Evolutionary conservation across 2,797 vertebrate species (phyloP).

Genomic region (Strix occidentalis): DNA sequence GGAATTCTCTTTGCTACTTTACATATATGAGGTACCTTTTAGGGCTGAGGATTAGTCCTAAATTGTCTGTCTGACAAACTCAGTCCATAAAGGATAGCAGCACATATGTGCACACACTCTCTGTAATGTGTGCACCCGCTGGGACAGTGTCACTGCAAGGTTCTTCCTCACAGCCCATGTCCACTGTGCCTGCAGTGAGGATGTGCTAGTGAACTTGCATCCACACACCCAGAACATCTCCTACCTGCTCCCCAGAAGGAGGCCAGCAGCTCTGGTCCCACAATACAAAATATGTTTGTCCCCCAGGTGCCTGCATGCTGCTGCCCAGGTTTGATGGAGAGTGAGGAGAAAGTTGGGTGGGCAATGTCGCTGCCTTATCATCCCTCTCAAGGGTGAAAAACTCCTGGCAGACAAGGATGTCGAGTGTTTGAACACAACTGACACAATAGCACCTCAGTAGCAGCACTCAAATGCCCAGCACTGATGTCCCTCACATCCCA

Average conservation of each 20-base stretch:
- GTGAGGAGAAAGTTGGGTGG: not conserved
- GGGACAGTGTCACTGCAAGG: not conserved
- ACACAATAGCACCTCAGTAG: not conserved
- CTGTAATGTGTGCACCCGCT: not conserved
- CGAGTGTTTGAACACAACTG: not conserved
- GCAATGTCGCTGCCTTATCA: not conserved
- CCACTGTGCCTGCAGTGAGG: accelerated
- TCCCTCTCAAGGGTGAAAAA: not conserved
- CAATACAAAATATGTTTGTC: not conserved
- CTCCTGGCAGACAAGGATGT: not conserved
- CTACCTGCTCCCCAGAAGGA: not conserved
- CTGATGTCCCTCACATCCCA: not conserved
- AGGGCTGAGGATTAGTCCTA: not conserved
- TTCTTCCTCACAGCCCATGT: not conserved
- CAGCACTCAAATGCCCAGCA: not conserved
- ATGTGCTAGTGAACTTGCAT: not conserved
- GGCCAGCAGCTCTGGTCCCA: not conserved
- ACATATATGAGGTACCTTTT: slow-evolving; percentile 48
- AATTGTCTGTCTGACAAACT: slow-evolving; percentile 2
- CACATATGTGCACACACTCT: not conserved
- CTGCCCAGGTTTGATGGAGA: not conserved
- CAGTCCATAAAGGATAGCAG: not conserved
- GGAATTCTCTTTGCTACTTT: slow-evolving; percentile 57
- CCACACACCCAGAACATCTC: not conserved
- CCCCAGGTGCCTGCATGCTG: no score